These are phyloP conservation scores for Aphidius ervi DNA, from an alignment of 1,140 invertebrate genomes.

Conservation along the genomic window DNA sequence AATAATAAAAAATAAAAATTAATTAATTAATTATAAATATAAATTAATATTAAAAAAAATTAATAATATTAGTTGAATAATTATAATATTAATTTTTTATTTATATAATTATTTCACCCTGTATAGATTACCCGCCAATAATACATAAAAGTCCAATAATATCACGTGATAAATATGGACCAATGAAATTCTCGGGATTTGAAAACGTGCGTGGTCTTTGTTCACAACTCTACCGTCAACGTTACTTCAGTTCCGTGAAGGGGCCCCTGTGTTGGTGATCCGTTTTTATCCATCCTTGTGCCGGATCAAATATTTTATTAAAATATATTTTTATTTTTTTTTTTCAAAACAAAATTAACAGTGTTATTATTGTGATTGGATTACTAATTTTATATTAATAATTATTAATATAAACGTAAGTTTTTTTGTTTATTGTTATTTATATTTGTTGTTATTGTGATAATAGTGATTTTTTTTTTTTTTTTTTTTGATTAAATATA, in stretches of 20 bases:
- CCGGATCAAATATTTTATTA: slow-evolving; percentile 20
- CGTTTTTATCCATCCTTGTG: slow-evolving; percentile 42
- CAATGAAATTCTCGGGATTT: slow-evolving; percentile 44
- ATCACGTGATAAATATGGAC: slow-evolving; percentile 41
- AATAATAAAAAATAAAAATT: not conserved
- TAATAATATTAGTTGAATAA: no score
- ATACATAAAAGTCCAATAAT: not conserved
- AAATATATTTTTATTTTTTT: not conserved
- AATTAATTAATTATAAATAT: not conserved
- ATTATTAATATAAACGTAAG: slow-evolving; percentile 33
- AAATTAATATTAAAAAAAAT: not conserved
- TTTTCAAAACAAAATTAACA: slow-evolving; percentile 2
- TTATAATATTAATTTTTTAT: slow-evolving; percentile 19
- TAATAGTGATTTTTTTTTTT: slow-evolving; percentile 13
- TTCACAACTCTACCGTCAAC: slow-evolving; percentile 47
- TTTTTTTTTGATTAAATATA: not conserved
- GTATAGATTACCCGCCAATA: slow-evolving; percentile 27
- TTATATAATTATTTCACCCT: slow-evolving; percentile 32
- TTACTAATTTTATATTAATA: slow-evolving; percentile 22
- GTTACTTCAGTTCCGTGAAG: slow-evolving; percentile 52
- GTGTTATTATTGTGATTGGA: not conserved
- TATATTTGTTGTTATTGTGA: slow-evolving; percentile 3
- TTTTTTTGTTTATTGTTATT: slow-evolving; percentile 16
- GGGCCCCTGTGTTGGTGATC: slow-evolving; percentile 50
- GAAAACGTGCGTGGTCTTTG: slow-evolving; percentile 54